Percentiles rank a stretch among this genome's conserved stretches.
Evolutionary conservation across 2,888 invertebrate species (phyloP).

Genomic region (Drosophila niveifrons): DNA sequence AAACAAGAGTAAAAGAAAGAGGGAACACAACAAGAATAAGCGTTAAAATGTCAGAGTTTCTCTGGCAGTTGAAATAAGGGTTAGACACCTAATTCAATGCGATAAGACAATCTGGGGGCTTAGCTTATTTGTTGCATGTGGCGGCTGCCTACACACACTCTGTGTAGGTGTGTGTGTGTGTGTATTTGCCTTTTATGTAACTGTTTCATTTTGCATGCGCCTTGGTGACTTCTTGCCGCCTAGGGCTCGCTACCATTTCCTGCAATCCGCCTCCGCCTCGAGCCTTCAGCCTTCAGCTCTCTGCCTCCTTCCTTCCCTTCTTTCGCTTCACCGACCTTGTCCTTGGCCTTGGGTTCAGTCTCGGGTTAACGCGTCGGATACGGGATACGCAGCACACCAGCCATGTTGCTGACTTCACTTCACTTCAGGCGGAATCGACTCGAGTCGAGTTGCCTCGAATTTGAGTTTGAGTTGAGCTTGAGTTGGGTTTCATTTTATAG

Average conservation of each 20-base stretch:
- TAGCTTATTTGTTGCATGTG: constrained; percentile 69
- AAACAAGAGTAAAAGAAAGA: not conserved
- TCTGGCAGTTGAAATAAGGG: constrained; percentile 67
- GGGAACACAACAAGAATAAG: constrained; percentile 40
- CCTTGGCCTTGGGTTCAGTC: constrained; percentile 26
- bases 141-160: constrained; percentile 31
- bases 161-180: constrained; percentile 14
- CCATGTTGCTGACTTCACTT: constrained; percentile 16
- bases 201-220: constrained; percentile 53
- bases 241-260: constrained; percentile 21
- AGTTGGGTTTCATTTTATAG: constrained; percentile 39
- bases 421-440: not conserved
- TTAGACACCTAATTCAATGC: constrained; percentile 71
- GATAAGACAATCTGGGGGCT: constrained; percentile 69
- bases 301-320: not conserved
- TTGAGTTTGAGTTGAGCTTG: constrained; percentile 6
- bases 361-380: constrained; percentile 18
- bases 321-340: not conserved
- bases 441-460: not conserved
- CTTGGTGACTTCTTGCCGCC: constrained; percentile 54
- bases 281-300: no score
- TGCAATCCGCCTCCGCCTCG: not conserved
- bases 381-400: constrained; percentile 11
- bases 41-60: constrained; percentile 69
- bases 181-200: constrained; percentile 32